Evolutionary conservation across 2,113 vertebrate genomes (phyloP), one percentile per base, ranked within the genome.

Genomic region (Callithrix jacchus): DNA sequence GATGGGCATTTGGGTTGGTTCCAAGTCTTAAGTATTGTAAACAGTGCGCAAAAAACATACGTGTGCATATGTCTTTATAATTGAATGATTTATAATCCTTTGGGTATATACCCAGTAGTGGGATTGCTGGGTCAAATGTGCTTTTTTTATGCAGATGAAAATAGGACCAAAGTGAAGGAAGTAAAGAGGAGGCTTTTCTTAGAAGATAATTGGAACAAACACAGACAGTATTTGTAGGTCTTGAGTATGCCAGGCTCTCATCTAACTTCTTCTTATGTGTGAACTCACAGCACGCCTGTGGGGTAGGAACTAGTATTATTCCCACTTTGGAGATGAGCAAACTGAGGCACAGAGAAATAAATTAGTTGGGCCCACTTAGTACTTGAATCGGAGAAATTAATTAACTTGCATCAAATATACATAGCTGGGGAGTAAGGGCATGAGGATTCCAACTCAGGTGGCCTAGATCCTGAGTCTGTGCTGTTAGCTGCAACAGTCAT

Each of bases 101-200:
- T 52, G 52, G 52, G 16, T 52, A 52, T 52, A 52, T 17, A 52
- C 16, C 16, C 52, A 52, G 5, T 52, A 52, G 17, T 6, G 16
- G 52, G 52, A 52, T 52, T 52, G 52, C 52, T 52, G 16, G 52
- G 52, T 52, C 52, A 52, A 97, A 84, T 77, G 0, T 81, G 76
- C 52, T 68, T 49, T 54, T 85, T 87, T 93, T 66, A 52, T 68
- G 86, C 81, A 87, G 66, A 93, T 87, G 71, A 66, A 89, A 95
- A 93, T 56, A 88, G 87, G 92, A 84, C 42, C 68, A 76, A 11
- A 47, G 71, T 64, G 68, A 96, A 96, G 87, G 27, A 94, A 17
- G 20, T 25, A 4, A 14, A 12, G 3, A 40, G 10, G 49, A 85
- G 30, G 11, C 70, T 74, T 42, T 88, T 85, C 86, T 94, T 49